Evolutionary conservation across 2,797 vertebrate genomes (phyloP).

Genomic region (Buphagus erythrorhynchus): DNA sequence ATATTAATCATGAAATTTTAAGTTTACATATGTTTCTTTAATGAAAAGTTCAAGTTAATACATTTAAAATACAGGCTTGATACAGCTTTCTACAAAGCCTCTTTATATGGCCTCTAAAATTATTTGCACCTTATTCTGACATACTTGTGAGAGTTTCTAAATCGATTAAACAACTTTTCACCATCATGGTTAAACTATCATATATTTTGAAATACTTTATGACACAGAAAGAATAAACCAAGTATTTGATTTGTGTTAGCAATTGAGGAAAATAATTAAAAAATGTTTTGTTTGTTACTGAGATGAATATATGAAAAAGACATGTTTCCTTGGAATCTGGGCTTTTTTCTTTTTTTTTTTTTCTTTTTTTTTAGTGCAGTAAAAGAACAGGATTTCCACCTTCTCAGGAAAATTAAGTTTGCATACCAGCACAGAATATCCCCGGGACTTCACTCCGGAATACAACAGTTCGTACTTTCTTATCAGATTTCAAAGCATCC

Average conservation of each 20-base stretch:
- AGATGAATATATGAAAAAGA: not conserved
- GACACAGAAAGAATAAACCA: conserved; percentile 27
- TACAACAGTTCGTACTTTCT: conserved; percentile 92
- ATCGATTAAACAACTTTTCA: not conserved
- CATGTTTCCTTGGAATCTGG: conserved; percentile 34
- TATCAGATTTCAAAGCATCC: conserved; percentile 91
- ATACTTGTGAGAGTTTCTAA: not conserved
- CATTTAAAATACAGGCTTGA: not conserved
- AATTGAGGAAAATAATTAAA: not conserved
- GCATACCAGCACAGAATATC: conserved; percentile 96
- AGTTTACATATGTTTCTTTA: not conserved
- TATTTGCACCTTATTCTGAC: not conserved
- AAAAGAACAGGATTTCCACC: conserved; percentile 11
- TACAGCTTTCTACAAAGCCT: not conserved
- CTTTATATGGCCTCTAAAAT: not conserved
- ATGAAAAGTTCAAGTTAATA: not conserved
- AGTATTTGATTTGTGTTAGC: not conserved
- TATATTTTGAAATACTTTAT: conserved; percentile 14
- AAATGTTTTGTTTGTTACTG: conserved; percentile 1
- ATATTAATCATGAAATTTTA: not conserved
- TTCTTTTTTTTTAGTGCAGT: not conserved
- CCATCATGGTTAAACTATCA: not conserved
- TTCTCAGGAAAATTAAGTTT: conserved; percentile 64
- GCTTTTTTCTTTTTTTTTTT: not conserved
- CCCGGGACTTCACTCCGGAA: conserved; percentile 93